Percentiles rank a stretch among this genome's conserved stretches.
Conservation (phyloP, 92 coral and sea anemone genomes). For the Paragorgia papillata region DNA sequence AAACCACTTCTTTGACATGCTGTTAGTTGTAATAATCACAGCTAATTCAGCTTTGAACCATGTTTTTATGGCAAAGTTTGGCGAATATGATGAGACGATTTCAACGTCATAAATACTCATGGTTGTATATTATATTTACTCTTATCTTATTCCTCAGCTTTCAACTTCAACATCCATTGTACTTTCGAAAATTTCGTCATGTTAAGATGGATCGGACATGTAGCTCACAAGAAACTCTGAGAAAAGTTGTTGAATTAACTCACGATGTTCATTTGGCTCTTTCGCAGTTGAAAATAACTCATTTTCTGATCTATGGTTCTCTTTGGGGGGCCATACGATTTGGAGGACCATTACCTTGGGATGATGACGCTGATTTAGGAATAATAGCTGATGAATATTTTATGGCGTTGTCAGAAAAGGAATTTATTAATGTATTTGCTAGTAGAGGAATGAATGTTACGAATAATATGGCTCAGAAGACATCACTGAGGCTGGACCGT, state of each 20-base stretch:
- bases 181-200: constrained; percentile 22
- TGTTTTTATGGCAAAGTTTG: no score
- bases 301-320: constrained; percentile 61
- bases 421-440: constrained; percentile 44
- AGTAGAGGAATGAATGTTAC: constrained; percentile 38
- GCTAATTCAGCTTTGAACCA: no score
- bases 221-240: neutral
- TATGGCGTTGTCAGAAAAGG: constrained; percentile 23
- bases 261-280: constrained; percentile 31
- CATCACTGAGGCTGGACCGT: constrained; percentile 8
- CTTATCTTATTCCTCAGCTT: constrained; percentile 4
- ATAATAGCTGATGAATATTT: constrained; percentile 42
- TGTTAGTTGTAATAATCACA: no score
- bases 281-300: constrained; percentile 29
- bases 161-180: constrained; percentile 25
- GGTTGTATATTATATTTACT: neutral
- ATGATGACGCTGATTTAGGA: constrained; percentile 59
- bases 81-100: neutral
- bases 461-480: constrained; percentile 40
- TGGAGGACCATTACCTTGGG: constrained; percentile 64
- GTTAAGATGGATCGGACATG: constrained; percentile 25
- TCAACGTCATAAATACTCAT: neutral
- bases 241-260: constrained; percentile 18
- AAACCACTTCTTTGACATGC: no score
- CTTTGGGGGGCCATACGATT: constrained; percentile 59